phyloP scores from a whole-genome alignment of 2,113 vertebrate species.

The Girardinichthys multiradiatus region DNA sequence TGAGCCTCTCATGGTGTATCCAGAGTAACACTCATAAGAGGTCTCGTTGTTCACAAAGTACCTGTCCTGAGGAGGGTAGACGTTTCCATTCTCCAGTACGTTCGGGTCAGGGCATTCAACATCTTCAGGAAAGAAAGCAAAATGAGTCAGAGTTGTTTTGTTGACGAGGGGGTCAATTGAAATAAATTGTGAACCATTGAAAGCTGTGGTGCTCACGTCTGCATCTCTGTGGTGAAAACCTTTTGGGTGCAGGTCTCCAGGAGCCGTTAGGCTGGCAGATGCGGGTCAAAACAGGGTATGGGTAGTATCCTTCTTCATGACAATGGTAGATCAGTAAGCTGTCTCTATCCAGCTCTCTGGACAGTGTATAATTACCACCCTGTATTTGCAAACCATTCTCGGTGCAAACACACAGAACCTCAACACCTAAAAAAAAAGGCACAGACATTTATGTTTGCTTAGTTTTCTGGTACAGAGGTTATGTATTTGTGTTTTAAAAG shows the following conservation, averaged over 20 bases:
- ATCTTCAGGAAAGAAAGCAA: slow-evolving; percentile 58
- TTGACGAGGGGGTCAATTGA: background rate
- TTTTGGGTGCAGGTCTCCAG: slow-evolving; percentile 37
- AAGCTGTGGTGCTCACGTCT: slow-evolving; percentile 58
- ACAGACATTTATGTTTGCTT: background rate
- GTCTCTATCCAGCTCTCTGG: slow-evolving; percentile 2
- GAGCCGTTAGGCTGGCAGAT: slow-evolving; percentile 26
- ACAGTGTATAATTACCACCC: slow-evolving; percentile 58
- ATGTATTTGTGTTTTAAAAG: background rate
- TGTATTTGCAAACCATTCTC: slow-evolving; percentile 16
- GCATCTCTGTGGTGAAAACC: slow-evolving; percentile 32
- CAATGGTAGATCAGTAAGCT: slow-evolving; percentile 70
- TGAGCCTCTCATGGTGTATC: slow-evolving; percentile 79
- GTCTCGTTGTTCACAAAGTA: slow-evolving; percentile 80
- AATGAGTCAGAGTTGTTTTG: background rate
- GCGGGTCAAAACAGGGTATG: slow-evolving; percentile 41
- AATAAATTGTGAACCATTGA: background rate
- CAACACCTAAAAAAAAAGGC: slow-evolving; percentile 37
- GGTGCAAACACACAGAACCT: slow-evolving; percentile 52
- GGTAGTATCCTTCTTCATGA: slow-evolving; percentile 54
- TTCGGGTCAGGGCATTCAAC: slow-evolving; percentile 81
- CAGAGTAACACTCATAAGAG: slow-evolving; percentile 79
- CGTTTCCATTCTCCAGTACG: slow-evolving; percentile 72
- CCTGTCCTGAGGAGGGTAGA: slow-evolving; percentile 61
- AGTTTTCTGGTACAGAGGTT: background rate